A percentile compares a stretch with the other conserved stretches of the same genome.
These are phyloP conservation scores for Phania funesta DNA, from an alignment of 2,888 invertebrate genomes.

Conservation along the genomic window DNA sequence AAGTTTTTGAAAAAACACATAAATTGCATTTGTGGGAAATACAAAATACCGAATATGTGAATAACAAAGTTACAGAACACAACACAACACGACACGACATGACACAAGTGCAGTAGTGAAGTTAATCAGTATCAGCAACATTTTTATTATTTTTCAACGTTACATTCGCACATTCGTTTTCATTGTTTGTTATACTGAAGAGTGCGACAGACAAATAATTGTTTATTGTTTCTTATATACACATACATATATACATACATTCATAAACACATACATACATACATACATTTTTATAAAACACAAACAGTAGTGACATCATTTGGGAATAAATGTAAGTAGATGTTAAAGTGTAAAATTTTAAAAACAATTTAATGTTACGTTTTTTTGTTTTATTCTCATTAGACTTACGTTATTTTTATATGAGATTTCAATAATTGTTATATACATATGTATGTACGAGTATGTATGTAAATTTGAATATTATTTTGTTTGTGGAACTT, in stretches of 20 bases:
- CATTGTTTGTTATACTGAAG: neutral
- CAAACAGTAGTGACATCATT: conserved; percentile 46
- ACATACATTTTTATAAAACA: no score
- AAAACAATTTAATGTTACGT: no score
- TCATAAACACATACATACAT: no score
- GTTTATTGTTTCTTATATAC: neutral
- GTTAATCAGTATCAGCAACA: conserved; percentile 16
- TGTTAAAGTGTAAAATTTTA: no score
- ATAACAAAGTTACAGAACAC: conserved; percentile 23
- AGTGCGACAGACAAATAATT: neutral
- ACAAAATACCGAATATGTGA: conserved; percentile 12
- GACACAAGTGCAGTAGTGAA: conserved; percentile 18
- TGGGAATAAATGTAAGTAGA: conserved; percentile 36
- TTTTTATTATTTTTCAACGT: neutral
- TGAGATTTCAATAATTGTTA: no score
- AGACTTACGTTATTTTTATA: no score
- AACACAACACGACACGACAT: no score
- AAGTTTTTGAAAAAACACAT: conserved; percentile 26
- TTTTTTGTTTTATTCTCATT: no score
- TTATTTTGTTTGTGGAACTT: no score
- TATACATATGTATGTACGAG: no score
- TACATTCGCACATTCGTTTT: neutral
- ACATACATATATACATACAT: no score
- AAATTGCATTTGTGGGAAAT: conserved; percentile 56
- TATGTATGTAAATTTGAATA: no score